A percentile compares a stretch with the other conserved stretches of the same genome.
Conservation (phyloP, 1,140 invertebrate genomes). For the Campoletis sonorensis region DNA sequence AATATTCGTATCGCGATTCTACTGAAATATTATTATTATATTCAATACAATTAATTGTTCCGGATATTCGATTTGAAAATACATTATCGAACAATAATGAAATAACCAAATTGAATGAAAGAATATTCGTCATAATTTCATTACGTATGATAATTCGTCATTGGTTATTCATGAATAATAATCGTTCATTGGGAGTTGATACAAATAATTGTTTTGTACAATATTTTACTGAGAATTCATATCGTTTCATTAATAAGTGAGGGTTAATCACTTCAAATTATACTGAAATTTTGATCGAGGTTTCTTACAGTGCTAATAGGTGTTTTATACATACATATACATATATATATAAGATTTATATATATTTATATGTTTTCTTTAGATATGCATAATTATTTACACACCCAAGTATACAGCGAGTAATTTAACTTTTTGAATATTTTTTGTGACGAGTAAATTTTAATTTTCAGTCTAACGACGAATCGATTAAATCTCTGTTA, state of each 20-base stretch:
- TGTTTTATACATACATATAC: neutral
- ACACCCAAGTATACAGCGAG: constrained; percentile 38
- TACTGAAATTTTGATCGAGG: neutral
- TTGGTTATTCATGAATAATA: neutral
- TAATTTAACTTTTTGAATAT: neutral
- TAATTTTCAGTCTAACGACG: constrained; percentile 1
- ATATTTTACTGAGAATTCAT: too few relatives aligned
- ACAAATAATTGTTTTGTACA: neutral
- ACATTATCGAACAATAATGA: neutral
- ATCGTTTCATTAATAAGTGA: neutral
- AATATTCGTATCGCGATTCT: too few relatives aligned
- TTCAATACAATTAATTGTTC: too few relatives aligned
- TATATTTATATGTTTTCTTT: neutral
- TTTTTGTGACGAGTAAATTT: neutral
- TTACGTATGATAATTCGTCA: neutral
- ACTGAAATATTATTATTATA: too few relatives aligned
- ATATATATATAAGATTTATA: neutral
- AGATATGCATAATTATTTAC: constrained; percentile 54
- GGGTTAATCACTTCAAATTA: neutral
- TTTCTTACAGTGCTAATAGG: neutral
- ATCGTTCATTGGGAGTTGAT: neutral
- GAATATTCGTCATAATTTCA: neutral
- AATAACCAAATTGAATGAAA: neutral
- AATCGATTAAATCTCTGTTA: neutral
- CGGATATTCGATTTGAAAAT: neutral